A percentile compares a stretch with the other conserved stretches of the same genome.
Conservation (phyloP, 2,888 invertebrate genomes). For the Drosophila eohydei region DNA sequence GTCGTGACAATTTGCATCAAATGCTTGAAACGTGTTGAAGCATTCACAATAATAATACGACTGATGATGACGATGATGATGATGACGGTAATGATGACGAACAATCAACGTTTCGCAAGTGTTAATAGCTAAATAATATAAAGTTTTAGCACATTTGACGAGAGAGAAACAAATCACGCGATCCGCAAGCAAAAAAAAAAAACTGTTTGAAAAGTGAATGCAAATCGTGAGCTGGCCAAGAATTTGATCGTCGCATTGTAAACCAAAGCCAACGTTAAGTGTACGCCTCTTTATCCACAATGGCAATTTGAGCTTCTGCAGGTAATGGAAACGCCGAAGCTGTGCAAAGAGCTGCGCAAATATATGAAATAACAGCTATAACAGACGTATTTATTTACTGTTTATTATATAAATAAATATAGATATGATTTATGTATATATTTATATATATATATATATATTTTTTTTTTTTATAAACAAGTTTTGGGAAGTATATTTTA, state of each 20-base stretch:
- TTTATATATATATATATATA: no score
- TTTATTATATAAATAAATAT: not conserved
- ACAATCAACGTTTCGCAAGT: conserved; percentile 45
- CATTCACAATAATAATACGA: conserved; percentile 33
- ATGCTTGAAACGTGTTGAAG: conserved; percentile 59
- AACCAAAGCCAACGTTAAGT: conserved; percentile 24
- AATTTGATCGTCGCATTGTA: conserved; percentile 24
- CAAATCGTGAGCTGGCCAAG: conserved; percentile 22
- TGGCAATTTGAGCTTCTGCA: conserved; percentile 12
- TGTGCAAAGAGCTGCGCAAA: not conserved
- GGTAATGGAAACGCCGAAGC: not conserved
- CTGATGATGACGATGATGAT: conserved; percentile 13
- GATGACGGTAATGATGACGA: conserved; percentile 22
- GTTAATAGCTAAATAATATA: conserved; percentile 68
- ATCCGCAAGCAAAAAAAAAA: conserved; percentile 12
- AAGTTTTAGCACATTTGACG: conserved; percentile 30
- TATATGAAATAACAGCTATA: not conserved
- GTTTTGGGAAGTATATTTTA: no score
- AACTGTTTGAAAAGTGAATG: conserved; percentile 37
- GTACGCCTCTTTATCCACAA: conserved; percentile 37
- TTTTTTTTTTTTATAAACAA: no score
- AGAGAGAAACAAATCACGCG: conserved; percentile 39
- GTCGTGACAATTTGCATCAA: conserved; percentile 66
- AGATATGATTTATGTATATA: no score
- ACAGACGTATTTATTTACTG: not conserved